Percentiles rank a stretch among this genome's conserved stretches.
Evolutionary conservation across 2,888 invertebrate genomes (phyloP).

Genomic region (Chrysolina oricalcia): DNA sequence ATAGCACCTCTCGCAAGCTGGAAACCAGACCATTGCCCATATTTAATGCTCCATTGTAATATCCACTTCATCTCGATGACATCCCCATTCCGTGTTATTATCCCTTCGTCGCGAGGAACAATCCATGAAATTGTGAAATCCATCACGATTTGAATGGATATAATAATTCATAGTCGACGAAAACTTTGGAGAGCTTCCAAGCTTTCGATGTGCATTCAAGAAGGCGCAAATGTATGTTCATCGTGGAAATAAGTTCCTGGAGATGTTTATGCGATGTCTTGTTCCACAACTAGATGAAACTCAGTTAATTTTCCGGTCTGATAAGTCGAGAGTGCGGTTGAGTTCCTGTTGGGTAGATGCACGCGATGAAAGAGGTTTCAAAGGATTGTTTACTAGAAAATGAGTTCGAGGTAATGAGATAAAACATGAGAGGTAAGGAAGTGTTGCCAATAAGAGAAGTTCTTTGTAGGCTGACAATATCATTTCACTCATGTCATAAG

Average conservation of each 20-base stretch:
- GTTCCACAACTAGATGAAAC: slow-evolving; percentile 53
- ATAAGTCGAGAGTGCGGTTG: slow-evolving; percentile 47
- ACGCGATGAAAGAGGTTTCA: not conserved
- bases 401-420: too few species aligned
- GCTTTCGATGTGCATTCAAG: slow-evolving; percentile 24
- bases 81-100: slow-evolving; percentile 1
- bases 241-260: slow-evolving; percentile 52
- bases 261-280: slow-evolving; percentile 57
- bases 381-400: not conserved
- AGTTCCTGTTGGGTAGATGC: not conserved
- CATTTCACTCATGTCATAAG: too few species aligned
- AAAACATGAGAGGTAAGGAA: too few species aligned
- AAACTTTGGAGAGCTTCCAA: slow-evolving; percentile 28
- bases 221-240: slow-evolving; percentile 56
- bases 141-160: slow-evolving; percentile 14
- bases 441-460: too few species aligned
- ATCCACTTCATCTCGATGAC: not conserved
- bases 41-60: not conserved
- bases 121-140: not conserved
- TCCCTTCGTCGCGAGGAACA: not conserved
- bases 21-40: not conserved
- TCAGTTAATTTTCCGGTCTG: slow-evolving; percentile 65
- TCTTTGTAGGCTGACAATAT: too few species aligned
- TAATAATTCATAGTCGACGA: not conserved
- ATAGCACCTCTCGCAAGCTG: not conserved